A percentile compares a stretch with the other conserved stretches of the same genome.
Evolutionary conservation across 1,140 invertebrate genomes (phyloP).

Genomic region (Bathynomus jamesi): DNA sequence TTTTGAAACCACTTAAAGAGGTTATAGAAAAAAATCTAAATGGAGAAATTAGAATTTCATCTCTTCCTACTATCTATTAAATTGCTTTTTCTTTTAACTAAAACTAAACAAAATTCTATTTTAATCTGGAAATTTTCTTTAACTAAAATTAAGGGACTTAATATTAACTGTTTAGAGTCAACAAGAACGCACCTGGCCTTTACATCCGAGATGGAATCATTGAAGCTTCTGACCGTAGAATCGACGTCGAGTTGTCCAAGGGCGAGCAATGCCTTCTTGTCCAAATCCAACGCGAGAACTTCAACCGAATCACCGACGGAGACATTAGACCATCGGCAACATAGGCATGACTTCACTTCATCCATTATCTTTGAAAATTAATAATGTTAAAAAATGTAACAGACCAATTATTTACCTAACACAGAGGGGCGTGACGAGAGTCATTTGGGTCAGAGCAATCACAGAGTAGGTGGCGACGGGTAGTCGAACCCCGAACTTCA

Average conservation of each 20-base stretch:
- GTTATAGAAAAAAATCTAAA: not conserved
- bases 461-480: too few relatives aligned
- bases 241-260: not conserved
- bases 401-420: too few relatives aligned
- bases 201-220: not conserved
- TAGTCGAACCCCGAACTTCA: too few relatives aligned
- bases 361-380: not conserved
- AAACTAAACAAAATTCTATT: not conserved
- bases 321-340: not conserved
- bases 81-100: not conserved
- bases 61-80: not conserved
- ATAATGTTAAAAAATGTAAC: too few relatives aligned
- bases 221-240: not conserved
- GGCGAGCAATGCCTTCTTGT: not conserved
- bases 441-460: too few relatives aligned
- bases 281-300: not conserved
- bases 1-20: not conserved
- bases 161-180: too few relatives aligned
- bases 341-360: not conserved
- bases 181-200: not conserved
- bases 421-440: too few relatives aligned
- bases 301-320: not conserved
- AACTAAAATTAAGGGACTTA: not conserved
- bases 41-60: not conserved
- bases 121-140: not conserved